These are phyloP conservation scores for Myiopsitta monachus DNA, from an alignment of 2,113 vertebrate genomes.

Conservation along the genomic window DNA sequence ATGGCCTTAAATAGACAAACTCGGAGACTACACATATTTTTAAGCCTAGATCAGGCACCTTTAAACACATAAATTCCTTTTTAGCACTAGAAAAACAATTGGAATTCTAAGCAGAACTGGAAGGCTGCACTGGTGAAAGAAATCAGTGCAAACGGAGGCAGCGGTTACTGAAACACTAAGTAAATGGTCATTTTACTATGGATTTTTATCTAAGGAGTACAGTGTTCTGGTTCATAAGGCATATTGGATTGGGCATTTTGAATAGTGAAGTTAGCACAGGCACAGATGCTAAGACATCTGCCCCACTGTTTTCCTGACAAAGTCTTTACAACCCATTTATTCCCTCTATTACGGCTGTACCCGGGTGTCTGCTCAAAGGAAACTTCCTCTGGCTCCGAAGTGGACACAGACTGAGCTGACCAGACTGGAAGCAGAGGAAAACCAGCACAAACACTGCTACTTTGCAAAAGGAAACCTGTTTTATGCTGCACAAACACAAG, in stretches of 20 bases:
- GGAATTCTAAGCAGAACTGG: neutral
- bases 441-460: neutral
- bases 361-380: neutral
- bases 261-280: neutral
- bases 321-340: neutral
- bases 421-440: neutral
- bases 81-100: neutral
- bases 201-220: neutral
- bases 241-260: neutral
- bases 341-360: neutral
- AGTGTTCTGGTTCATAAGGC: neutral
- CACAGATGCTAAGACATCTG: neutral
- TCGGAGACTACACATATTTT: neutral
- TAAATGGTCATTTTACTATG: neutral
- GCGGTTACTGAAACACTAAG: neutral
- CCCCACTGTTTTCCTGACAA: neutral
- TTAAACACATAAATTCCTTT: neutral
- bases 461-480: neutral
- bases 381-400: neutral
- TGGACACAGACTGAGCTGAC: neutral
- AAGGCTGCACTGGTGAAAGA: neutral
- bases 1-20: neutral
- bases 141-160: neutral
- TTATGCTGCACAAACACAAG: neutral
- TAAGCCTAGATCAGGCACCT: neutral